Evolutionary conservation across 2,888 invertebrate species (phyloP).

Genomic region (Hirtodrosophila trivittata): DNA sequence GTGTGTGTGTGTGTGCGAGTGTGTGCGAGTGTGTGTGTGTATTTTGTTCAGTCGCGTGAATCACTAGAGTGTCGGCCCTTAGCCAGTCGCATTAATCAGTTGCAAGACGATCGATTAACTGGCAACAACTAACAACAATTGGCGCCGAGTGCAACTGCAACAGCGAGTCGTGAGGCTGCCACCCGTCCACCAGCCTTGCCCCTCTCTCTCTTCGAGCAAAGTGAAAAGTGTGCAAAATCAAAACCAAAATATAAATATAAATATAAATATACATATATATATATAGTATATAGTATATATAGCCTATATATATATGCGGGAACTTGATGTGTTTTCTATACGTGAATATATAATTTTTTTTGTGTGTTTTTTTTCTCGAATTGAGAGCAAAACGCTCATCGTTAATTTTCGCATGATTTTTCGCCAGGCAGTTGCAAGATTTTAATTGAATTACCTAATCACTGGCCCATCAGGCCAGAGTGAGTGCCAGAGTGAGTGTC

Average conservation of each 20-base stretch:
- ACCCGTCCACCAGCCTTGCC: too few relatives aligned
- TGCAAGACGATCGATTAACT: slow-evolving; percentile 83
- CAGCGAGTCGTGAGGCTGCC: slow-evolving; percentile 16
- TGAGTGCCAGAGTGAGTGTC: slow-evolving; percentile 33
- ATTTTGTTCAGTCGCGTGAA: slow-evolving; percentile 29
- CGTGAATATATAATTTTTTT: neutral
- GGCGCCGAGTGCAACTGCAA: slow-evolving; percentile 42
- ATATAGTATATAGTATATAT: slow-evolving; percentile 7
- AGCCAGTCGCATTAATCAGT: slow-evolving; percentile 80
- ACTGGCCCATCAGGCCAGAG: slow-evolving; percentile 49
- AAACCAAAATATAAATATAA: slow-evolving; percentile 8
- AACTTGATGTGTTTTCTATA: too few relatives aligned
- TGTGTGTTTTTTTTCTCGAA: slow-evolving; percentile 5
- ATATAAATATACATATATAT: slow-evolving; percentile 1
- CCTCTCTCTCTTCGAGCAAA: too few relatives aligned
- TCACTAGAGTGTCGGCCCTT: slow-evolving; percentile 53
- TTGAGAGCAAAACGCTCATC: slow-evolving; percentile 2
- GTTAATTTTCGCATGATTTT: slow-evolving; percentile 24
- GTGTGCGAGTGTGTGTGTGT: neutral
- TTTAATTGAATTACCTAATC: slow-evolving; percentile 76
- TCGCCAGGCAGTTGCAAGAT: slow-evolving; percentile 41
- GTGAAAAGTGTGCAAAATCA: slow-evolving; percentile 24
- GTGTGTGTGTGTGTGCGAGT: slow-evolving; percentile 10
- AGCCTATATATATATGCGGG: neutral
- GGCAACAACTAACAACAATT: slow-evolving; percentile 82